Percentiles rank a stretch among this genome's conserved stretches.
These are phyloP conservation scores for Pemphredon lugubris DNA, from an alignment of 2,888 invertebrate species.

Conservation along the genomic window DNA sequence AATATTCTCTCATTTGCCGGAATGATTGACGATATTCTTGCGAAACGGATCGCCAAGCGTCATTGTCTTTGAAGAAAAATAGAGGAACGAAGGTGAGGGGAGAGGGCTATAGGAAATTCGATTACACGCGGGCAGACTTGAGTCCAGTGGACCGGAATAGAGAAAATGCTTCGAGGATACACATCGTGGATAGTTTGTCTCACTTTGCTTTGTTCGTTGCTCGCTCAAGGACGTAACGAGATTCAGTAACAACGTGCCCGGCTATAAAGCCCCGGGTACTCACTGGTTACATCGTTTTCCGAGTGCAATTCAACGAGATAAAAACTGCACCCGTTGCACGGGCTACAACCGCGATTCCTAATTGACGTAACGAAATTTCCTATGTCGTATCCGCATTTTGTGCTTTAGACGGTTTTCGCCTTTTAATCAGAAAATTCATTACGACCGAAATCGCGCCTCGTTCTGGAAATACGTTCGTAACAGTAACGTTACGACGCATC, in stretches of 20 bases:
- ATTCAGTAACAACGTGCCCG: slow-evolving; percentile 19
- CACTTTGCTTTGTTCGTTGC: slow-evolving; percentile 19
- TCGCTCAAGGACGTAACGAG: slow-evolving; percentile 29
- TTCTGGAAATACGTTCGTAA: too few species aligned
- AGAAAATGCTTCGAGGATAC: slow-evolving; percentile 13
- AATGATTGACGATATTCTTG: background rate
- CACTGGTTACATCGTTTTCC: slow-evolving; percentile 14
- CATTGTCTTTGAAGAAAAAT: slow-evolving; percentile 8
- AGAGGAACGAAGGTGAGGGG: background rate
- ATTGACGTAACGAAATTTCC: slow-evolving; percentile 6
- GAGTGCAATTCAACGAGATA: background rate
- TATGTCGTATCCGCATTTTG: background rate
- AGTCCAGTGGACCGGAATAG: background rate
- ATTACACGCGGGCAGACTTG: background rate
- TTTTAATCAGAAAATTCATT: too few species aligned
- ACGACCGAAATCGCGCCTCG: too few species aligned
- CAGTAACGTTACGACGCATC: too few species aligned
- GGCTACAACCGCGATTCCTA: slow-evolving; percentile 21
- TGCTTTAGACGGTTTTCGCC: too few species aligned
- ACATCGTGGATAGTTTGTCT: slow-evolving; percentile 19
- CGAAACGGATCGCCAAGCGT: background rate
- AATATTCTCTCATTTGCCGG: background rate
- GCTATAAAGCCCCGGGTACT: slow-evolving; percentile 10
- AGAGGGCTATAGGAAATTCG: slow-evolving; percentile 3
- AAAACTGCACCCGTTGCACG: background rate